Base-by-base conservation (phyloP, 92 coral and sea anemone species). In the Palythoa heliodiscus region DNA sequence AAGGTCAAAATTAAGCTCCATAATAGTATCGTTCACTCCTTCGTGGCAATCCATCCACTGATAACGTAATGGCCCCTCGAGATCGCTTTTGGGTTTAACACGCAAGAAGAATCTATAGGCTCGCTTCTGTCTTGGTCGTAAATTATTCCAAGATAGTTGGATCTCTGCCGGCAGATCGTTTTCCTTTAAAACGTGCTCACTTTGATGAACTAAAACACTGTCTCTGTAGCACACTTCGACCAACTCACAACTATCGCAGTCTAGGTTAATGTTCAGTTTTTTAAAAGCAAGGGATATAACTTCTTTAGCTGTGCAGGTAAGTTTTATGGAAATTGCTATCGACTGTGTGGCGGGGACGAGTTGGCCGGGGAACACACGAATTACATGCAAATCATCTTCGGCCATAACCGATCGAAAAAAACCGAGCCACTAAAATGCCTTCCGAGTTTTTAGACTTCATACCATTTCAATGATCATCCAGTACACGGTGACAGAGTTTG, bases 41-140 rank as follows among this genome's bases (percentile, higher is more conserved):
- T 96, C 99, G 93, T 96, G 99, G 84, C 99, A 96, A 85, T 96
- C 99, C 99, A 96, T 92, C 99, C 99, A 96, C 81, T 89, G 87
- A 23, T 89, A 89, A 52, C 97, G 88, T 7, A 96, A 77, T 77
- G 90, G 90, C 78, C 91, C 90, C 38, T 89, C 88, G 29, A 87
- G 87, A n/a, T 88, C 91, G 20, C 88, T 90, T 64, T 71, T 25
- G 7, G 66, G 87, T 75, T 93, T 93, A 70, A 94, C 98, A 69
- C 99, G 87, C 54, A 96, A 77, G 23, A 96, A 96, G 22, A 96
- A 86, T 20, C 99, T 88, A 66, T 94, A 96, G 37, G 93, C 91
- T 52, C 92, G 89, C 68, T 98, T 89, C 16, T 87, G 92, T 55
- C 90, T 91, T 1, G 98, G 95, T n/a, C 93, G 87, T 64, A 97